Evolutionary conservation across 37 sponge, comb jelly and placozoan genomes (phyloP), one percentile per base, ranked within the genome.

Genomic region (Lycopodina hypogea): DNA sequence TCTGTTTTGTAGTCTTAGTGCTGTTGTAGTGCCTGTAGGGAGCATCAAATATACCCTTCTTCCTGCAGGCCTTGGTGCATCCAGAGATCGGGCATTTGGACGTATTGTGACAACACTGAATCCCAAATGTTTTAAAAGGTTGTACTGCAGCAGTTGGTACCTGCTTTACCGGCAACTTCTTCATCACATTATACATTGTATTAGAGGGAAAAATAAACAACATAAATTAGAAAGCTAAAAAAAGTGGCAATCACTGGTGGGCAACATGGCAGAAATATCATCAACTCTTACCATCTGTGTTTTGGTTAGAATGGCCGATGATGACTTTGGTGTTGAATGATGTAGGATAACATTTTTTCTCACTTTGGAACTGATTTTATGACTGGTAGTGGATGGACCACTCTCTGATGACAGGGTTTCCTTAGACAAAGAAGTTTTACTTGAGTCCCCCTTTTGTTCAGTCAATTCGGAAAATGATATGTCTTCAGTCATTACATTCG

Each of bases 21-120:
- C 23, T 74, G 75, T 92, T 89, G 63, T 92, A 92, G 71, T 92
- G 93, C 63, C 86, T 89, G 67, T 81, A 45, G 81, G 89, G 93
- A 14, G 82, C 86, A 61, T 70, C 69, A 1, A 93, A 78, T 23
- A 89, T 81, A 29, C 80, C 40, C 60, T 83, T 80, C 71, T 93
- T 93, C 19, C 93, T 74, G 71, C 89, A 93, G 29, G 93, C 84
- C 62, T 93, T 93, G 61, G 17, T 77, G 67, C 93, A 93, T 0
- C 87, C 90, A 0, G 69, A 33, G 64, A 57, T 18, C 53, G 58
- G 56, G 57, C 93, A 93, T 77, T 93, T 93, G 81, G 71, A 86
- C 52, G 79, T 74, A 57, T 88, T 93, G 86, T 92, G 93, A 68
- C 87, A 88, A 78, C 74, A 56, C 21, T 66, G 56, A 37, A 88